Conservation (phyloP, 2,888 invertebrate genomes). For the Parnassius apollo region DNA sequence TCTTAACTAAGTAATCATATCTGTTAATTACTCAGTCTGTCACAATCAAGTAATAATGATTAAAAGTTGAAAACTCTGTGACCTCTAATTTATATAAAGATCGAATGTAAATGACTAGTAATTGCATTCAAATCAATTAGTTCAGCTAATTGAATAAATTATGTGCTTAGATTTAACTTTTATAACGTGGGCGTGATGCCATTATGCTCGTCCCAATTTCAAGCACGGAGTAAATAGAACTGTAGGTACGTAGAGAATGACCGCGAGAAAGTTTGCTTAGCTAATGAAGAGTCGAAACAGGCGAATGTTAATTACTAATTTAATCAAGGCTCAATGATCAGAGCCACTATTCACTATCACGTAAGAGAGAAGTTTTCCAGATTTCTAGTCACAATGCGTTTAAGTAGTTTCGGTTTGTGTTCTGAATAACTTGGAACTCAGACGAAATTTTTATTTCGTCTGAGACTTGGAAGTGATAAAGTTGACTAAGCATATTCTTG, state of each 20-base stretch:
- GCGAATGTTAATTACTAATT: conserved; percentile 62
- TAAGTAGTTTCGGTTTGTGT: conserved; percentile 12
- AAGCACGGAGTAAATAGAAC: conserved; percentile 40
- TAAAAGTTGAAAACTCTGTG: too few relatives aligned
- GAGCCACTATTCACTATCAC: conserved; percentile 49
- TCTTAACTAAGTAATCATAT: too few relatives aligned
- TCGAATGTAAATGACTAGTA: conserved; percentile 2
- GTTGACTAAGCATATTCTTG: too few relatives aligned
- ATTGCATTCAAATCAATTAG: conserved; percentile 16
- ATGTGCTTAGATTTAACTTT: conserved; percentile 17
- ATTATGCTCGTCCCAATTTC: conserved; percentile 14
- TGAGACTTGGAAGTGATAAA: too few relatives aligned
- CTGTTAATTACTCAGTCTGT: too few relatives aligned
- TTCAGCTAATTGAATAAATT: conserved; percentile 18
- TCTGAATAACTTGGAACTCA: not conserved
- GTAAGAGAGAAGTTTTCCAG: conserved; percentile 68
- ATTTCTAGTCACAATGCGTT: conserved; percentile 60
- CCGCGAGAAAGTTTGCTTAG: conserved; percentile 56
- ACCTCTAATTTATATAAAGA: too few relatives aligned
- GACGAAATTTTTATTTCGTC: too few relatives aligned
- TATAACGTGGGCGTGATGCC: conserved; percentile 13
- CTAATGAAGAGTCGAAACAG: conserved; percentile 60
- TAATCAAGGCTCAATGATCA: conserved; percentile 66
- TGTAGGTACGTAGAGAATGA: conserved; percentile 47
- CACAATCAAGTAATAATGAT: too few relatives aligned